These are phyloP conservation scores for Melopsittacus undulatus DNA, from an alignment of 2,797 vertebrate species.

Conservation along the genomic window DNA sequence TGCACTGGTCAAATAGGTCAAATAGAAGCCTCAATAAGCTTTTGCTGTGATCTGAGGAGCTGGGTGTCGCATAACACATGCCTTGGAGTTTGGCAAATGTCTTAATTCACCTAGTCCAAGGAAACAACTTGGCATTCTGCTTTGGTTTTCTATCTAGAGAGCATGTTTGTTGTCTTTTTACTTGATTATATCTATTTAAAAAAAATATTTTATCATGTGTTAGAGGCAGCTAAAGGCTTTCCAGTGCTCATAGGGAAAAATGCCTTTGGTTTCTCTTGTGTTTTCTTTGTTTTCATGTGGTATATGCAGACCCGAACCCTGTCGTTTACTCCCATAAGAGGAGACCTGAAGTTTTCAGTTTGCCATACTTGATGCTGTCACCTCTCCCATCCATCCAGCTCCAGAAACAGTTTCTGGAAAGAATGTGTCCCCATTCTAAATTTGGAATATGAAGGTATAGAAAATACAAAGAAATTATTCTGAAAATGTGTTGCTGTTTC, in stretches of 20 bases:
- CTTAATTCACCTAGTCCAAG: not conserved
- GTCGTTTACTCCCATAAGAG: rapidly evolving
- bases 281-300: rapidly evolving
- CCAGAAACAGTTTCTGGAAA: not conserved
- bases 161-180: not conserved
- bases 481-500: not conserved
- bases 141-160: not conserved
- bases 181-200: not conserved
- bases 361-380: rapidly evolving
- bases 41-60: not conserved
- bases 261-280: not conserved
- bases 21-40: not conserved
- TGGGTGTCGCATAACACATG: not conserved
- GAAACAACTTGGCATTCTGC: not conserved
- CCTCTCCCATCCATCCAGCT: not conserved
- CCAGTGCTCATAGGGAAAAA: not conserved
- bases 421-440: not conserved
- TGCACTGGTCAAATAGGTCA: constrained; percentile 18
- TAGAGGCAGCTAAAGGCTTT: not conserved
- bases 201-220: not conserved
- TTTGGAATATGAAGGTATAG: not conserved
- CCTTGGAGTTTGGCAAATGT: not conserved
- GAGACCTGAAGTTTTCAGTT: not conserved
- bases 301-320: rapidly evolving
- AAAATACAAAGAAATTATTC: not conserved